Percentiles rank a stretch among this genome's conserved stretches.
These are phyloP conservation scores for Molorchus minor DNA, from an alignment of 2,888 invertebrate species.

Conservation along the genomic window DNA sequence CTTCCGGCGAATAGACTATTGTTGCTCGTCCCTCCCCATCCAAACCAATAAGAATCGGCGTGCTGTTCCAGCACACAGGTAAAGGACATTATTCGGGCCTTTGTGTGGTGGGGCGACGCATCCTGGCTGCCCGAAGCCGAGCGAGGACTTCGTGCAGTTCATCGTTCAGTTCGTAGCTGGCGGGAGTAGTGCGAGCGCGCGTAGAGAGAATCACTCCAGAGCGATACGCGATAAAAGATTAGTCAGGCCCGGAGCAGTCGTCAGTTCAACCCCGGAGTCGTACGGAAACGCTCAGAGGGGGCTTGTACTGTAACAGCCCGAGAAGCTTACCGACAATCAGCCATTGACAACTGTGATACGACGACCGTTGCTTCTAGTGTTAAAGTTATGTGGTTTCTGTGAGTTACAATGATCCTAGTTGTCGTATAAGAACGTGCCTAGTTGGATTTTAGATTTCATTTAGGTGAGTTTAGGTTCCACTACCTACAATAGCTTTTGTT, in stretches of 20 bases:
- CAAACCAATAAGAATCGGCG: constrained; percentile 46
- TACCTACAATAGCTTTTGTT: neutral
- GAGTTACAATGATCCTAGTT: constrained; percentile 5
- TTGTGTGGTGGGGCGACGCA: constrained; percentile 39
- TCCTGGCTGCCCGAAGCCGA: constrained; percentile 37
- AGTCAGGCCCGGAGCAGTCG: constrained; percentile 16
- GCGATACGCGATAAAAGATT: constrained; percentile 30
- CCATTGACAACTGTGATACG: constrained; percentile 9
- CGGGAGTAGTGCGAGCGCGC: constrained; percentile 14
- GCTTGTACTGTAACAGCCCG: no score
- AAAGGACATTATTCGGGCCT: constrained; percentile 45
- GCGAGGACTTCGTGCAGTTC: constrained; percentile 26
- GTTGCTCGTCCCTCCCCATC: constrained; percentile 43
- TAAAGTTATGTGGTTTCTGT: constrained; percentile 2
- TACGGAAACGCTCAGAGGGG: no score
- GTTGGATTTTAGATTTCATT: constrained; percentile 10
- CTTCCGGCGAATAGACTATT: constrained; percentile 44
- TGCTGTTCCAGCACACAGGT: constrained; percentile 43
- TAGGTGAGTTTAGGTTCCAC: constrained; percentile 5
- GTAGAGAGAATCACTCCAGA: constrained; percentile 8
- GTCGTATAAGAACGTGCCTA: neutral
- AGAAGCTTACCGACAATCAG: constrained; percentile 14
- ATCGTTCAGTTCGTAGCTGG: constrained; percentile 31
- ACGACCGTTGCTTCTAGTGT: no score
- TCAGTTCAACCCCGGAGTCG: constrained; percentile 13